phyloP scores from a whole-genome alignment of 2,888 invertebrate species.

The Eudemis profundana region DNA sequence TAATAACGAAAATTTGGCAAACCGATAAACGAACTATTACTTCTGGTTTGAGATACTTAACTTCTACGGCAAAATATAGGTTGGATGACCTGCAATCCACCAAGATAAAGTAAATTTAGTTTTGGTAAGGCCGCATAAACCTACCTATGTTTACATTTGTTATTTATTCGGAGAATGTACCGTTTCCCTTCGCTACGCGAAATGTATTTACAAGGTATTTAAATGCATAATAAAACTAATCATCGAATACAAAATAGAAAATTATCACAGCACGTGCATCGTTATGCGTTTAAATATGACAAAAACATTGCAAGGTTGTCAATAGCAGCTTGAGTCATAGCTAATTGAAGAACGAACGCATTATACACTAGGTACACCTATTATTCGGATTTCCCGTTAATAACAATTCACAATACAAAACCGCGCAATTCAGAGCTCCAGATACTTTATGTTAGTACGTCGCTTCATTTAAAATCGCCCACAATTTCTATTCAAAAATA shows the following conservation, averaged over 20 bases:
- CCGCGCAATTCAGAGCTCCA: background rate
- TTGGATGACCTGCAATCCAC: background rate
- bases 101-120: background rate
- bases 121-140: background rate
- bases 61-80: no score
- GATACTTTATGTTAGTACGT: background rate
- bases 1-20: no score
- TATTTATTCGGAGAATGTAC: background rate
- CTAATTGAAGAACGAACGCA: slow-evolving; percentile 7
- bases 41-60: no score
- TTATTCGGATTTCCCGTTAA: slow-evolving; percentile 11
- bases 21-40: no score
- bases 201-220: background rate
- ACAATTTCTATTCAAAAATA: slow-evolving; percentile 1
- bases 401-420: background rate
- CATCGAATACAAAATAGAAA: slow-evolving; percentile 11
- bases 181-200: background rate
- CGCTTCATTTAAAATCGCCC: slow-evolving; percentile 13
- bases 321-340: slow-evolving; percentile 17
- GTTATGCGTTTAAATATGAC: background rate
- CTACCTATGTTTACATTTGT: background rate
- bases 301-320: background rate
- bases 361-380: background rate
- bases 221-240: slow-evolving; percentile 5
- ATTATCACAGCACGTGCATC: background rate